Base-by-base conservation (phyloP, 2,797 vertebrate species). In the Cyprinella venusta region DNA sequence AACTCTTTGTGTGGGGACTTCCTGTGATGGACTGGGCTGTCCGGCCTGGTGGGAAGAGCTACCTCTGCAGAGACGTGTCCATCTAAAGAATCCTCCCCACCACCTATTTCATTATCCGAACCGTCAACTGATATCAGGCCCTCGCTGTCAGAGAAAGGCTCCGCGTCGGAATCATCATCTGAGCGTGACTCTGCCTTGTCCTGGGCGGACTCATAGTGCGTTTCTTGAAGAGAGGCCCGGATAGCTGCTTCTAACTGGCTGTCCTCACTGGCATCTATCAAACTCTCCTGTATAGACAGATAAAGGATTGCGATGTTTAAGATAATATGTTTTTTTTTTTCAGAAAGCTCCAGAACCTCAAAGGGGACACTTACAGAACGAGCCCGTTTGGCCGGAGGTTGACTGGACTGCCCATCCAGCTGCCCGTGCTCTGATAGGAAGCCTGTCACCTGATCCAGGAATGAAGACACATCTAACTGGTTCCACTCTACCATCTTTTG, bases 401-500 rank as follows among this genome's bases (percentile, higher is more conserved):
- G 96, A 87, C 95, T 96, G 89, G 98, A 97, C 52, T 97, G 97
- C 56, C 97, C 98, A 56, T 99, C 98, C 24, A 99, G 94, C 91
- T 98, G 97, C 2, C 98, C 98, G 1, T 99, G 98, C 90, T 99
- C 97, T 12, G 96, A 94, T 89, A 99, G 94, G 93, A 99, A 99
- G 85, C 97, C 97, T 0, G 95, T 96, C 65, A 98, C 96, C 93
- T 99, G 98, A 92, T 99, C 98, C 93, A 99, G 90, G 90, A 99
- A 99, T 15, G 98, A 98, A 16, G 96, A 93, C 87, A 97, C 98
- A 26, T 99, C 98, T 84, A 99, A 92, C 89, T 99, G 95, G 91
- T 98, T 98, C 98, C 98, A 99, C 91, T 99, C 98, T 89, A 99
- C 97, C 89, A 99, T 96, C 89, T 99, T 99, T 91, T 99, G 98